Evolutionary conservation across 2,888 invertebrate genomes (phyloP), one percentile per base, ranked within the genome.

Genomic region (Noctua janthe): DNA sequence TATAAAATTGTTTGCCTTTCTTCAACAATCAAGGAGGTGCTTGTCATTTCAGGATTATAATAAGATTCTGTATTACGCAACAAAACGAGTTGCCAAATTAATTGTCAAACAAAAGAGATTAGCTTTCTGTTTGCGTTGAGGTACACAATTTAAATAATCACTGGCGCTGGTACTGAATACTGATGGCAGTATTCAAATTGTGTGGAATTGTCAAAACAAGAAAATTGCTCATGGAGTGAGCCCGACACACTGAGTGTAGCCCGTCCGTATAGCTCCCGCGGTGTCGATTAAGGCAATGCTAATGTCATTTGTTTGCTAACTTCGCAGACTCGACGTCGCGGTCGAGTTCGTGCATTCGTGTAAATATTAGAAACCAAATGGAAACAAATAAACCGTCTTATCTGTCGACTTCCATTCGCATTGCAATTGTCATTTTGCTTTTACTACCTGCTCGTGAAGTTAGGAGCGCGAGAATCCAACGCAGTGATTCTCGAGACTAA

Each of bases 231-330:
- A 88, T 90, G 89, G 90, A 93, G 91, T 89, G 91, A 90, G 89
- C 87, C 89, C 88, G 88, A 89, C 91, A 88, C 89, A 89, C 91
- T 91, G 78, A 72, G 54, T 78, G 89, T 90, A 90, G 91, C 91
- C 89, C 85, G 90, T 89, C 79, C 81, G 90, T 89, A 92, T 90
- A 88, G 92, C 92, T 94, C 95, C 95, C 95, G 92, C 90, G 94
- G 92, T 94, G 95, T 94, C 95, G 94, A 95, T 96, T 96, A 96
- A 93, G 93, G 93, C 94, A 93, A 95, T 94, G 95, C 94, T 95
- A 95, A 96, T 95, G 94, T 91, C 94, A 94, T 95, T 95, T 96
- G 94, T 95, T 95, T 95, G 93, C 92, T 90, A 94, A 95, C 94
- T 95, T 94, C 88, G 90, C 93, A 95, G 94, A 94, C 94, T 89